Percentiles rank a stretch among this genome's conserved stretches.
phyloP scores from a whole-genome alignment of 2,888 invertebrate species.

The Digitonthophagus gazella region DNA sequence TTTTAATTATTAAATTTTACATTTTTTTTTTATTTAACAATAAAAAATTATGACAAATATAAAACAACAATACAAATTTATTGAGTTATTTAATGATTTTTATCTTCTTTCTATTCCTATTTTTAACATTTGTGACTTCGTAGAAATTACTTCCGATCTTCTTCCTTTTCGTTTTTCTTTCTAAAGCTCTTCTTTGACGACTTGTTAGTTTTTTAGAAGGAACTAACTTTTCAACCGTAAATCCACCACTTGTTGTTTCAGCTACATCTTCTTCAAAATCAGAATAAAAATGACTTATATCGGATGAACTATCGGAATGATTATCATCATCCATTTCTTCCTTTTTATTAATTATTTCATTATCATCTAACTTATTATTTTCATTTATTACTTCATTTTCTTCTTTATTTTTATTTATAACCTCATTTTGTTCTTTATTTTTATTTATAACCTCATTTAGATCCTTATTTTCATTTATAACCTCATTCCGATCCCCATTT shows the following conservation, averaged over 20 bases:
- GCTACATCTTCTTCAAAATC: conserved; percentile 61
- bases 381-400: conserved; percentile 3
- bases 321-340: conserved; percentile 29
- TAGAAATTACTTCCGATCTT: conserved; percentile 89
- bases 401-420: conserved; percentile 24
- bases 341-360: not conserved
- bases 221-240: conserved; percentile 51
- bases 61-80: too few relatives aligned
- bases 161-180: conserved; percentile 72
- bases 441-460: not conserved
- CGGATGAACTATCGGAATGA: conserved; percentile 52
- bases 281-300: conserved; percentile 67
- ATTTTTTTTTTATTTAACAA: too few relatives aligned
- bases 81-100: conserved; percentile 39
- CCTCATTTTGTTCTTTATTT: conserved; percentile 22
- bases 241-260: conserved; percentile 53
- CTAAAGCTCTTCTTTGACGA: conserved; percentile 72
- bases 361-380: not conserved
- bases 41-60: too few relatives aligned
- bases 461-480: not conserved
- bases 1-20: too few relatives aligned
- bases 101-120: conserved; percentile 75
- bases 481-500: conserved; percentile 22
- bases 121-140: conserved; percentile 85
- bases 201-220: conserved; percentile 64